Evolutionary conservation across 2,888 invertebrate species (phyloP), one percentile per base, ranked within the genome.

Genomic region (Eristalis tenax): DNA sequence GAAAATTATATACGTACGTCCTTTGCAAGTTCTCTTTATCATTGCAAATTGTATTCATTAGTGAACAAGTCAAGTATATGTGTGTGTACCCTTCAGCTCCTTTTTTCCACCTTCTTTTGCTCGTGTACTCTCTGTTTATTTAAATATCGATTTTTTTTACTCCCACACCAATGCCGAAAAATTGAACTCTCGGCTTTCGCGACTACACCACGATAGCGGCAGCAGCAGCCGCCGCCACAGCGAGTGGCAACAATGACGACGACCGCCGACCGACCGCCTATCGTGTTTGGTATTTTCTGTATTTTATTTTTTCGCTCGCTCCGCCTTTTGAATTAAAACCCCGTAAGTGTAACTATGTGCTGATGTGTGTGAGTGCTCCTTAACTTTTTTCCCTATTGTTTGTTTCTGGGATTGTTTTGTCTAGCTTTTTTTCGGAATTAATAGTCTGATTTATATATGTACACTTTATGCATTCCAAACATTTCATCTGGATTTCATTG

Each of bases 91-190:
- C 38, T 73, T 77, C 73, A 63, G 68, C 68, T 66, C 43, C n/a
- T 66, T 59, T 40, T 71, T 35, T 11, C 26, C 3, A 26, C 26
- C 26, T 26, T 26, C 22, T 70, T 28, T 70, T 38, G 23, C 23
- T 26, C 56, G 70, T 66, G 50, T 76, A 56, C 56, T 83, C 50
- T 87, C 83, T 83, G 87, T 87, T 87, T 77, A 83, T 83, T 83
- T 83, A 80, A 83, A 87, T 83, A 87, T 87, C 76, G 87, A 87
- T 87, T 87, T 59, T 87, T 59, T 83, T 87, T 73, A 83, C 80
- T 76, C 87, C 87, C 83, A 87, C 83, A 82, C 65, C 57, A 40
- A 28, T 78, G 79, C 83, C 76, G 64, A 87, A 83, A 83, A 74
- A 73, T 61, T 66, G 50, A 86, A 82, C 66, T 83, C 83, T 75